Evolutionary conservation across 2,113 vertebrate genomes (phyloP), one percentile per base, ranked within the genome.

Genomic region (Taurulus bubalis): DNA sequence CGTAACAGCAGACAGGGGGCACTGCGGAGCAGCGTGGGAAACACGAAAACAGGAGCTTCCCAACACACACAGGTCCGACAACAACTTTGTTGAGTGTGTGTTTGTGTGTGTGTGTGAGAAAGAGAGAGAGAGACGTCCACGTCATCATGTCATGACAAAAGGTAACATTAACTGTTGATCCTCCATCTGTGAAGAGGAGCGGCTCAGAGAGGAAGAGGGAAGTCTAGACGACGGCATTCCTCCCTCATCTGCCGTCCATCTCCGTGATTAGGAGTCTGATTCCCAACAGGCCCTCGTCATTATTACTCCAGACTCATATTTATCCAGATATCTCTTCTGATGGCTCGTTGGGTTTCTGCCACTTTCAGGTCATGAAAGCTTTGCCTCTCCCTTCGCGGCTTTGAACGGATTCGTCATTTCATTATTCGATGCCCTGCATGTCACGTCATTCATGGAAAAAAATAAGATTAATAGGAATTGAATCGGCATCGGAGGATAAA

Each of bases 171-270:
- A 81, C 86, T 77, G 86, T 88, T 91, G 84, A 87, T 79, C 76
- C 80, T 81, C 77, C 89, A 84, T 87, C 87, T 84, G 74, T 22
- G 2, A 24, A 40, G 73, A 71, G 1, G 53, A 60, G 70, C 75
- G 59, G 71, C 53, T 30, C 28, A 20, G 47, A 78, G 42, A 86
- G 75, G 79, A 75, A 85, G 85, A 87, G 64, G 38, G 55, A 78
- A 53, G 91, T 92, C 88, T 92, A 87, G 85, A 92, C 90, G 16
- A 77, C 22, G 49, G 79, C 83, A 71, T 85, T 89, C 84, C 83
- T 87, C 78, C 53, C 83, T 84, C 78, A 15, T 78, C 86, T 82
- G 60, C 32, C 79, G n/a, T 88, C 83, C 42, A 66, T 79, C 76
- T 66, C 80, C 76, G 62, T 70, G 71, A 85, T 88, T 76, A 85